These are phyloP conservation scores for Protonemura montana DNA, from an alignment of 2,888 invertebrate genomes.

Conservation along the genomic window DNA sequence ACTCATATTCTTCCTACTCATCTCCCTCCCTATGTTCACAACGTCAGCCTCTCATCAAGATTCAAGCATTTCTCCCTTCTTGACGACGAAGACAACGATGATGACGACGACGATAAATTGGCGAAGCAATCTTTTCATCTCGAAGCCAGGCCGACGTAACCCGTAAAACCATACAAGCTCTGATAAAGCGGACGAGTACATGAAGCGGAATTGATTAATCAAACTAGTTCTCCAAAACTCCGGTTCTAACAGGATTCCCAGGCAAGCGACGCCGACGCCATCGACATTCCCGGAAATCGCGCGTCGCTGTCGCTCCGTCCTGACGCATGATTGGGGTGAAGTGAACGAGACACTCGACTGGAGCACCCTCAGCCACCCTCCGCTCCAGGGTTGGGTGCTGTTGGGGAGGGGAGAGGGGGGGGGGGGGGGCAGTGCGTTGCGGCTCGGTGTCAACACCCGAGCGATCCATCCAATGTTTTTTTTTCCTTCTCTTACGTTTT, in stretches of 20 bases:
- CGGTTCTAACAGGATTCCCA: neutral
- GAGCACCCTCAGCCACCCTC: neutral
- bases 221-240: neutral
- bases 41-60: neutral
- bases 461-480: neutral
- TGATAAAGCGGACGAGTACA: neutral
- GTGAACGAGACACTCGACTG: constrained; percentile 5
- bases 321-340: constrained; percentile 12
- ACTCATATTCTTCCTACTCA: neutral
- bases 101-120: neutral
- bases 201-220: neutral
- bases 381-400: neutral
- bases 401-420: neutral
- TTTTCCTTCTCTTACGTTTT: neutral
- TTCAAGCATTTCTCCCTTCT: neutral
- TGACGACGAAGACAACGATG: neutral
- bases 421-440: neutral
- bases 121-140: neutral
- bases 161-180: neutral
- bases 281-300: constrained; percentile 4
- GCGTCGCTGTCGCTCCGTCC: neutral
- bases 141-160: neutral
- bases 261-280: neutral
- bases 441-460: neutral
- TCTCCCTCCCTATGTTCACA: neutral